Percentiles rank a stretch among this genome's conserved stretches.
Evolutionary conservation across 1,140 invertebrate species (phyloP).

Genomic region (Polyergus mexicanus): DNA sequence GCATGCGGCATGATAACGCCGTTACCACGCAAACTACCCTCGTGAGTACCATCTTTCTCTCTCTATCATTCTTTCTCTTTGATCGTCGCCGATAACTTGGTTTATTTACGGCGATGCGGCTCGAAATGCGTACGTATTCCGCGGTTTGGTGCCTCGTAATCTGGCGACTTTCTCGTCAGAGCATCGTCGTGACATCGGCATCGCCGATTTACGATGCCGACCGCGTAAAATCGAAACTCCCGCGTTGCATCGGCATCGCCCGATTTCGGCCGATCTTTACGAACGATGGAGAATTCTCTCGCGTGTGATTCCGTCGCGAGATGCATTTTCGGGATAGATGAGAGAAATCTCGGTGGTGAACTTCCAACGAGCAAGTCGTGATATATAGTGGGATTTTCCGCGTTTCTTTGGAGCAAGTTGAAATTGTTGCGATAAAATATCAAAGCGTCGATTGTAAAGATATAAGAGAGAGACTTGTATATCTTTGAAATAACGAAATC

Average conservation of each 20-base stretch:
- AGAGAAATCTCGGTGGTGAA: not conserved
- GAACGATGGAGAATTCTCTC: not conserved
- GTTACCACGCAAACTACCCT: slow-evolving; percentile 91
- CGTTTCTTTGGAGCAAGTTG: not conserved
- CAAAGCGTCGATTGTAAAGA: not conserved
- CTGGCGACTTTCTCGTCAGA: slow-evolving; percentile 46
- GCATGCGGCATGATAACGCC: slow-evolving; percentile 85
- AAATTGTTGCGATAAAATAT: not conserved
- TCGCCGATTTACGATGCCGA: slow-evolving; percentile 43
- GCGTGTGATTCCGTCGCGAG: not conserved
- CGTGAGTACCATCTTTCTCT: slow-evolving; percentile 86
- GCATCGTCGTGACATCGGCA: slow-evolving; percentile 54
- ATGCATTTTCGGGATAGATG: not conserved
- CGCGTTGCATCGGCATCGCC: not conserved
- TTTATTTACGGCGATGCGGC: slow-evolving; percentile 26
- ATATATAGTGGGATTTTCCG: not conserved
- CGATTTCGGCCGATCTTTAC: not conserved
- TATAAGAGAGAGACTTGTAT: not conserved
- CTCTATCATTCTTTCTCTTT: not conserved
- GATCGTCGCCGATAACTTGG: slow-evolving; percentile 32
- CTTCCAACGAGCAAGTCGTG: not conserved
- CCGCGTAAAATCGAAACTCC: slow-evolving; percentile 45
- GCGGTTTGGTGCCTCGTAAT: slow-evolving; percentile 56
- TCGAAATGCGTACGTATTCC: not conserved
- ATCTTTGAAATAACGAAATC: not conserved